A percentile compares a stretch with the other conserved stretches of the same genome.
Evolutionary conservation across 2,797 vertebrate species (phyloP).

Genomic region (Takifugu ocellatus): DNA sequence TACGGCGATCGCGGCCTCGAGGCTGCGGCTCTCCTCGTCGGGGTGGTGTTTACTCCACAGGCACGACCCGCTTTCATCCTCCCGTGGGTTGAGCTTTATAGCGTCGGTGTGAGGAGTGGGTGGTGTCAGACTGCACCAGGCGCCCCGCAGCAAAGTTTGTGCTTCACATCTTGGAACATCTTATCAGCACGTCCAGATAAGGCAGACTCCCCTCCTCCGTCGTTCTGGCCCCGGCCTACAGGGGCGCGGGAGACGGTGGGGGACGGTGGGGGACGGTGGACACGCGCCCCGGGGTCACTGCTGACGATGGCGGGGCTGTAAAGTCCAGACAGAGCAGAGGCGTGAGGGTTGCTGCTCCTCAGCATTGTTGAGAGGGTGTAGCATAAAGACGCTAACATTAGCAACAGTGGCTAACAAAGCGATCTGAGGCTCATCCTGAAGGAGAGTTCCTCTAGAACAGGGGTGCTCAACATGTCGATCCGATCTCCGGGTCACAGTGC

Average conservation of each 20-base stretch:
- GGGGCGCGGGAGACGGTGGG: conserved; percentile 43
- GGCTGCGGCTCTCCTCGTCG: neutral
- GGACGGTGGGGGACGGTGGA: conserved; percentile 28
- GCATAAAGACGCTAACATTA: too few relatives aligned
- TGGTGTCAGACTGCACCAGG: conserved; percentile 39
- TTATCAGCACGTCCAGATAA: conserved; percentile 70
- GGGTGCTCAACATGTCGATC: too few relatives aligned
- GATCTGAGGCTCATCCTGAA: too few relatives aligned
- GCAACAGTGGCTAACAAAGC: too few relatives aligned
- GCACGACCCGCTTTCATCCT: conserved; percentile 15
- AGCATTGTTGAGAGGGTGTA: too few relatives aligned
- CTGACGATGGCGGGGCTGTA: conserved; percentile 10
- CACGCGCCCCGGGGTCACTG: conserved; percentile 21
- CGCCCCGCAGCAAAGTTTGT: conserved; percentile 51
- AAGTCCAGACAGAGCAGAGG: conserved; percentile 10
- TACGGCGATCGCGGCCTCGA: neutral
- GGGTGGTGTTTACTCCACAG: conserved; percentile 24
- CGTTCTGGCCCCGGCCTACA: conserved; percentile 38
- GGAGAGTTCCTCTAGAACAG: too few relatives aligned
- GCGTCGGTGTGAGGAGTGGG: conserved; percentile 15
- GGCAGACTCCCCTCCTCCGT: conserved; percentile 33
- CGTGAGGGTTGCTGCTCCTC: too few relatives aligned
- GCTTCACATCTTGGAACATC: conserved; percentile 34
- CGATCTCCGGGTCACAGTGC: too few relatives aligned
- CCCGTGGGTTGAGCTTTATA: conserved; percentile 44